Conservation (phyloP, 2,797 vertebrate genomes). For the Peromyscus nudipes region DNA sequence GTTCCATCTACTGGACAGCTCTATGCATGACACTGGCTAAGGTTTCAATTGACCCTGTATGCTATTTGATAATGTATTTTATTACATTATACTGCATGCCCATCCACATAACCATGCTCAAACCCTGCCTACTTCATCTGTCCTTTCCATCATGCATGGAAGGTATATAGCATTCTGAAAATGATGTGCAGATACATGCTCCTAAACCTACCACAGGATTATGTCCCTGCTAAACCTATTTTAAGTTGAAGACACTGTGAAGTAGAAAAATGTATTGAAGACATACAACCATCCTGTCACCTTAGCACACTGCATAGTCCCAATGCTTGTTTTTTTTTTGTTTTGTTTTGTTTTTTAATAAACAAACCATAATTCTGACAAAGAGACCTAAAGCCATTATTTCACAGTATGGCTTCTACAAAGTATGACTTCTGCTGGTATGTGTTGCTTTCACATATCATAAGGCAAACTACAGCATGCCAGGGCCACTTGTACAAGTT, state of each 20-base stretch:
- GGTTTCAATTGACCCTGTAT: background rate
- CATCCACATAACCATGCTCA: background rate
- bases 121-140: background rate
- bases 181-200: background rate
- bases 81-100: background rate
- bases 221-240: background rate
- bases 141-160: background rate
- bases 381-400: background rate
- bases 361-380: background rate
- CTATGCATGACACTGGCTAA: background rate
- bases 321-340: background rate
- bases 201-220: background rate
- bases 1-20: background rate
- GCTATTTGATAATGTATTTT: background rate
- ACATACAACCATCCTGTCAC: background rate
- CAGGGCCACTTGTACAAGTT: background rate
- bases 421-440: background rate
- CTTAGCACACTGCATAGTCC: background rate
- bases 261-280: background rate
- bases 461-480: background rate
- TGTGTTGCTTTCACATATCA: background rate
- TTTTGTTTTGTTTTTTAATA: no score
- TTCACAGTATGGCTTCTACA: background rate
- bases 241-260: background rate
- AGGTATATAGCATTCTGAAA: background rate